Evolutionary conservation across 2,797 vertebrate species (phyloP).

Genomic region (Gymnothorax reevesii): DNA sequence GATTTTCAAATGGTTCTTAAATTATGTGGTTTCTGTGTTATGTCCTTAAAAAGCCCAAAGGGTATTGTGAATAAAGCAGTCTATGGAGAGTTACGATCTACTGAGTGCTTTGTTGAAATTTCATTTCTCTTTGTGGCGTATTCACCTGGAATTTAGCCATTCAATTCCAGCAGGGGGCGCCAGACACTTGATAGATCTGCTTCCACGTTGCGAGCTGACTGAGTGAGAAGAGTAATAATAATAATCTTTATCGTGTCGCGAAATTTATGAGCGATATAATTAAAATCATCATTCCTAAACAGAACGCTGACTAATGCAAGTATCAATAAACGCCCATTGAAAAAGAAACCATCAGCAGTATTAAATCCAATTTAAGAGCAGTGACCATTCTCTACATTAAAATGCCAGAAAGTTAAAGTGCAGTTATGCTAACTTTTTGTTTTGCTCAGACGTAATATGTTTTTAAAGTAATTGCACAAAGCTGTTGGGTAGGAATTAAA

Average conservation of each 20-base stretch:
- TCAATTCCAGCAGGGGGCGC: not conserved
- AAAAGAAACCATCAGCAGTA: not conserved
- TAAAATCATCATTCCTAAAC: not conserved
- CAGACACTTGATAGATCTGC: not conserved
- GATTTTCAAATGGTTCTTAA: conserved; percentile 7
- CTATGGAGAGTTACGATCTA: not conserved
- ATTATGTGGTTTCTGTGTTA: conserved; percentile 11
- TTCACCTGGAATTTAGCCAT: not conserved
- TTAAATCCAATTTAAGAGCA: not conserved
- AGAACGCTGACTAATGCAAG: not conserved
- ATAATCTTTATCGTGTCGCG: not conserved
- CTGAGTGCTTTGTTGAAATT: not conserved
- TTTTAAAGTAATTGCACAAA: no score
- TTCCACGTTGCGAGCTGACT: not conserved
- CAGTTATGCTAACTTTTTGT: not conserved
- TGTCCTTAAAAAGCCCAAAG: not conserved
- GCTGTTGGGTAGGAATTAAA: no score
- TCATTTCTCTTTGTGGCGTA: not conserved
- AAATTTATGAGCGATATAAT: not conserved
- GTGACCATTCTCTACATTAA: not conserved
- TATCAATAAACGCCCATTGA: not conserved
- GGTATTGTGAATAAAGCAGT: conserved; percentile 2
- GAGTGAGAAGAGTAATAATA: not conserved
- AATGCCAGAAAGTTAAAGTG: not conserved
- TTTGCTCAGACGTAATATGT: no score